Conservation (phyloP, 2,113 vertebrate genomes). For the Pelecanus crispus region DNA sequence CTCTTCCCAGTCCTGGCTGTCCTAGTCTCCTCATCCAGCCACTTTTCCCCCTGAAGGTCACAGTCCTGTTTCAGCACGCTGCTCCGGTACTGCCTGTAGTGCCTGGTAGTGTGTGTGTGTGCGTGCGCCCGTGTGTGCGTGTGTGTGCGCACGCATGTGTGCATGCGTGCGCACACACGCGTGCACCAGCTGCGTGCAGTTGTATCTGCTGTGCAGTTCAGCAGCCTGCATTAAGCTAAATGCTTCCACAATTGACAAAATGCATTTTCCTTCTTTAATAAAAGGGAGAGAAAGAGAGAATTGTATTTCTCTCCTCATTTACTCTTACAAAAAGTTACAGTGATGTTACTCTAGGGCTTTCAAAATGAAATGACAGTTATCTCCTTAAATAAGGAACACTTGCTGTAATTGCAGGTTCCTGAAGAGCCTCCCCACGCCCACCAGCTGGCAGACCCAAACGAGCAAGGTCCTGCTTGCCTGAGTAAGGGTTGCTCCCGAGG, state of each 20-base stretch:
- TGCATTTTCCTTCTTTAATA: neutral
- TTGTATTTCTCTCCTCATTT: neutral
- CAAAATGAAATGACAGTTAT: neutral
- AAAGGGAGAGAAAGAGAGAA: neutral
- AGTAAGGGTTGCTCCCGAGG: neutral
- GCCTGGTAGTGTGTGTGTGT: neutral
- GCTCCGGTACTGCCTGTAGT: neutral
- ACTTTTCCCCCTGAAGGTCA: neutral
- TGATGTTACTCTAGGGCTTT: neutral
- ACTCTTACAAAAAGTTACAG: neutral
- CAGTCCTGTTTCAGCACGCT: neutral
- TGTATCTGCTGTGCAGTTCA: neutral
- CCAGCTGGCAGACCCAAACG: neutral
- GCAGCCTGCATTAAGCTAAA: neutral
- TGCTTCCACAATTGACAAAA: neutral
- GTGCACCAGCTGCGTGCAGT: neutral
- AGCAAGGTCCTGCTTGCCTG: neutral
- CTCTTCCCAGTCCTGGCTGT: neutral
- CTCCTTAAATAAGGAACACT: neutral
- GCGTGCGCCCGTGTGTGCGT: too few species aligned
- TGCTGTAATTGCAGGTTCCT: neutral
- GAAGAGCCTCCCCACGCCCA: neutral
- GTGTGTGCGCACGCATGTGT: too few species aligned
- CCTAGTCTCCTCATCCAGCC: neutral
- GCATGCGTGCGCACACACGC: accelerated